Evolutionary conservation across 2,113 vertebrate genomes (phyloP), one percentile per base, ranked within the genome.

Genomic region (Psammodynastes pulverulentus): DNA sequence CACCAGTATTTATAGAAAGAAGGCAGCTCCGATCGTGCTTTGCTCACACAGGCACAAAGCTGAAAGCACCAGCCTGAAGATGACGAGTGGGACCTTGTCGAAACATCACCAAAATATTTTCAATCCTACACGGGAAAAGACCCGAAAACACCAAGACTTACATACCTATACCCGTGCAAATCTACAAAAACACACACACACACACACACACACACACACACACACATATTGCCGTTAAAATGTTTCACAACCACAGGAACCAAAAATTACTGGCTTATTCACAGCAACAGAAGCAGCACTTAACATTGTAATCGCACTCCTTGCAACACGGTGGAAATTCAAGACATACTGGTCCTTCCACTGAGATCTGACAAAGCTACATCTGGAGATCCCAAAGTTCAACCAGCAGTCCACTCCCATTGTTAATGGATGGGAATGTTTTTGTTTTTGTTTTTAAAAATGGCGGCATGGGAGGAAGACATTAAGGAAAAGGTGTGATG

Each of bases 401-500:
- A 39, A 7, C 2, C 56, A 93, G 90, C 91, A 91, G 39, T 84
- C 52, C 43, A 0, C 8, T 91, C 0, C 0, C 86, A 0, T 51
- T n/a, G 43, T 26, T 53, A 58, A 13, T 21, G 58, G 39, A 49
- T 51, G 85, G 26, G 26, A 29, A 51, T 87, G 49, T 9, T 26
- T 54, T 48, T n/a, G n/a, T n/a, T n/a, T n/a, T n/a, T n/a, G n/a
- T n/a, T n/a, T n/a, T 5, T 24, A 3, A 49, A n/a, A 17, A n/a
- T 87, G 48, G 26, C 1, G 0, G 86, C 10, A 17, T 34, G 46
- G 17, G 45, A 58, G 43, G 45, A 79, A 13, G 46, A 51, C 0
- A 2, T 84, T 1, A 4, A 0, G 7, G 45, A 56, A n/a, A 0
- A 0, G 21, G n/a, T 62, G 34, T 39, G 51, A 46, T 43, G 0